Evolutionary conservation across 2,797 vertebrate species (phyloP).

Genomic region (Poeciliopsis presidionis): DNA sequence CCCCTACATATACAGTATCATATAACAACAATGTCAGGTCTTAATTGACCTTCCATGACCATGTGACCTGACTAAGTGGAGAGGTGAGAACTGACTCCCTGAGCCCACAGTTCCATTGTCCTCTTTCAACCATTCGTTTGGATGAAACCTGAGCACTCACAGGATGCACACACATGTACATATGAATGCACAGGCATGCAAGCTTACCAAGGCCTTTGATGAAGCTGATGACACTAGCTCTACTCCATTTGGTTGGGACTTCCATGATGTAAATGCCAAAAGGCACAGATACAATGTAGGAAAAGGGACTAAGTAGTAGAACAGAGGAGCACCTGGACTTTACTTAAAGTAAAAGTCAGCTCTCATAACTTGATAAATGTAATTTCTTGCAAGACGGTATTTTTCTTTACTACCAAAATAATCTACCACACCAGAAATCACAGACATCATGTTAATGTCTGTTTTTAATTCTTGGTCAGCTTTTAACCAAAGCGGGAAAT

Average conservation of each 20-base stretch:
- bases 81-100: constrained; percentile 37
- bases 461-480: not conserved
- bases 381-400: constrained; percentile 23
- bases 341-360: constrained; percentile 33
- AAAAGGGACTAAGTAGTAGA: constrained; percentile 9
- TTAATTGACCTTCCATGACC: constrained; percentile 48
- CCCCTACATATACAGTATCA: not conserved
- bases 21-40: constrained; percentile 18
- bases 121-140: constrained; percentile 29
- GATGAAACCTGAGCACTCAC: constrained; percentile 41
- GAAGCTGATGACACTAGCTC: constrained; percentile 93
- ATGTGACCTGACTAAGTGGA: constrained; percentile 41
- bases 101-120: not conserved
- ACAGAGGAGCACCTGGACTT: constrained; percentile 20
- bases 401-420: constrained; percentile 35
- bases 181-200: constrained; percentile 31
- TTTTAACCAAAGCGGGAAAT: constrained; percentile 62
- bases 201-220: constrained; percentile 98
- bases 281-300: constrained; percentile 14
- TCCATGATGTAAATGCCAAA: constrained; percentile 81
- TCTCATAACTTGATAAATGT: constrained; percentile 42
- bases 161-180: constrained; percentile 45
- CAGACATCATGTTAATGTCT: constrained; percentile 27
- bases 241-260: constrained; percentile 91
- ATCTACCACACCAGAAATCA: constrained; percentile 38